These are phyloP conservation scores for Dreissena rostriformis DNA, from an alignment of 1,140 invertebrate genomes.

Conservation along the genomic window DNA sequence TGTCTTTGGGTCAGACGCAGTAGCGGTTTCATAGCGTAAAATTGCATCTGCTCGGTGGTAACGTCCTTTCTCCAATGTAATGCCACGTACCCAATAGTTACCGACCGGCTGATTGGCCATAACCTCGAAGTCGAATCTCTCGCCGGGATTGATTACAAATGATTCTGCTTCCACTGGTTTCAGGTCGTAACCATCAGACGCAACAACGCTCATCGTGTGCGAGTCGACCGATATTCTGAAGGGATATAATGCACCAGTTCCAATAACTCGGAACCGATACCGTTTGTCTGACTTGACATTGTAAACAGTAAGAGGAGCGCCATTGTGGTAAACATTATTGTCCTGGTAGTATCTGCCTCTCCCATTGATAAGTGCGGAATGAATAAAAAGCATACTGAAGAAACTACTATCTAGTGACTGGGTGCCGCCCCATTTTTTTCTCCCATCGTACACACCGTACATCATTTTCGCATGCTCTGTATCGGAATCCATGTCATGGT, in stretches of 20 bases:
- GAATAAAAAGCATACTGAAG: slow-evolving; percentile 64
- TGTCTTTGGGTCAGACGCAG: slow-evolving; percentile 82
- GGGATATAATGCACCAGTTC: slow-evolving; percentile 67
- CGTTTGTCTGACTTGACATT: slow-evolving; percentile 56
- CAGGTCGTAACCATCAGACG: slow-evolving; percentile 91
- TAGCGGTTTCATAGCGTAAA: slow-evolving; percentile 89
- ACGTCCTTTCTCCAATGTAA: slow-evolving; percentile 60
- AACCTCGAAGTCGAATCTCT: slow-evolving; percentile 93
- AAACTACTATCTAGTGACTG: slow-evolving; percentile 57
- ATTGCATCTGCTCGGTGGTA: slow-evolving; percentile 83
- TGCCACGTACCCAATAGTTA: slow-evolving; percentile 92
- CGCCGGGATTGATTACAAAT: slow-evolving; percentile 83
- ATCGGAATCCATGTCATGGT: slow-evolving; percentile 70
- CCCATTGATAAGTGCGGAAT: slow-evolving; percentile 77
- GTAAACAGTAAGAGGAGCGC: slow-evolving; percentile 69
- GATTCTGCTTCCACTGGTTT: slow-evolving; percentile 85
- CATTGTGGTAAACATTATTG: slow-evolving; percentile 60
- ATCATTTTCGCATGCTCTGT: slow-evolving; percentile 65
- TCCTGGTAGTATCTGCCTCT: slow-evolving; percentile 65
- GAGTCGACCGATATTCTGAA: slow-evolving; percentile 89
- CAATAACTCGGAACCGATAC: slow-evolving; percentile 75
- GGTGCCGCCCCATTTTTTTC: slow-evolving; percentile 45
- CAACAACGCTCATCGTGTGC: slow-evolving; percentile 90
- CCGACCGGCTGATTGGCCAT: slow-evolving; percentile 87
- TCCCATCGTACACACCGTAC: slow-evolving; percentile 59